A percentile compares a stretch with the other conserved stretches of the same genome.
Conservation (phyloP, 1,140 invertebrate species). For the Tetragnatha versicolor region DNA sequence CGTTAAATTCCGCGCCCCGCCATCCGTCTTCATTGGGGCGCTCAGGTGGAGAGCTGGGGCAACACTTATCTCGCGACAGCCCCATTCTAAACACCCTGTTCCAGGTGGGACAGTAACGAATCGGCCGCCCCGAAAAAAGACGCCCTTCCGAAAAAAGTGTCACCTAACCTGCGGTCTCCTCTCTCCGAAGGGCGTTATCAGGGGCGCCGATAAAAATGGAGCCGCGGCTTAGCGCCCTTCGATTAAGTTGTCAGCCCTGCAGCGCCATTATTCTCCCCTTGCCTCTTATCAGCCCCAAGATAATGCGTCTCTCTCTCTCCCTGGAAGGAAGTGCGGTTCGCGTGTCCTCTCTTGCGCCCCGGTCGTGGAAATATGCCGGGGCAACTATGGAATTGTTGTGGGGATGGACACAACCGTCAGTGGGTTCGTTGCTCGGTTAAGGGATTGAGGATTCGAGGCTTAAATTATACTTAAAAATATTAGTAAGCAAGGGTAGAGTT, state of each 20-base stretch:
- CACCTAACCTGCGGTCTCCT: background rate
- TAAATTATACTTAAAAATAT: too few relatives aligned
- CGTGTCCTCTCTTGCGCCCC: background rate
- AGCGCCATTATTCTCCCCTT: slow-evolving; percentile 25
- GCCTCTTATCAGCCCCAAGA: background rate
- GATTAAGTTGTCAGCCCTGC: slow-evolving; percentile 36
- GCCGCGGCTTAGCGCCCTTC: slow-evolving; percentile 33
- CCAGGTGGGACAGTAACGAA: slow-evolving; percentile 13
- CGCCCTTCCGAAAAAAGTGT: background rate
- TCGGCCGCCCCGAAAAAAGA: background rate
- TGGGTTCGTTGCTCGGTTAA: too few relatives aligned
- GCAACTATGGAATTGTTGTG: too few relatives aligned
- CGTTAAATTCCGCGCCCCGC: background rate
- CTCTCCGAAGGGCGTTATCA: slow-evolving; percentile 8
- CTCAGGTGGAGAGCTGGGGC: background rate
- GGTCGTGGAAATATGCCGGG: too few relatives aligned
- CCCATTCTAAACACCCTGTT: slow-evolving; percentile 2
- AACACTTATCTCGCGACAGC: background rate
- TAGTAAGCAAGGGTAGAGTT: too few relatives aligned
- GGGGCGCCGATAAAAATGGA: slow-evolving; percentile 44
- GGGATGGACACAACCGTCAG: too few relatives aligned
- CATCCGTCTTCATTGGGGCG: too few relatives aligned
- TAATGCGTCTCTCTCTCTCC: slow-evolving; percentile 2
- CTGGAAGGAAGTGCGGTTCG: slow-evolving; percentile 9
- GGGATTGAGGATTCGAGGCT: too few relatives aligned